These are phyloP conservation scores for Pipistrellus nathusii DNA, from an alignment of 2,797 vertebrate genomes.

Conservation along the genomic window DNA sequence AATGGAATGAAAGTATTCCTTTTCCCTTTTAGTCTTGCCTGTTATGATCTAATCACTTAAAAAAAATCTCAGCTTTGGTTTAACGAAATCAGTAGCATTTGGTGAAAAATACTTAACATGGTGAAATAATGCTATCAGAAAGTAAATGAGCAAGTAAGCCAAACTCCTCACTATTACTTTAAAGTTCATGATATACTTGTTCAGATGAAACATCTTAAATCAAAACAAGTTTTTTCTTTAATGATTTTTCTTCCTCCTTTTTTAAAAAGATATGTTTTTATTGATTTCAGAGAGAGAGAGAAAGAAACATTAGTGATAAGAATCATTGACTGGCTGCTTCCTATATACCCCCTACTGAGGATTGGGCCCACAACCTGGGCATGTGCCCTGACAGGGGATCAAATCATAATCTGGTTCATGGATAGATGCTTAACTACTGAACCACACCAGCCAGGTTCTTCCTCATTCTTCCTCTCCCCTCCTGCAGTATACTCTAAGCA, in stretches of 20 bases:
- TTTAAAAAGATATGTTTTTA: too few species aligned
- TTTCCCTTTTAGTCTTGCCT: background rate
- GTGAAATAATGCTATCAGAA: background rate
- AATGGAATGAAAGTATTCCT: background rate
- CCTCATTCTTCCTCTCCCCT: background rate
- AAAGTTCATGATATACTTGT: background rate
- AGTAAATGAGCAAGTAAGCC: background rate
- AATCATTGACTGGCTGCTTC: too few species aligned
- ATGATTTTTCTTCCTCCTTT: background rate
- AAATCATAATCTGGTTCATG: too few species aligned
- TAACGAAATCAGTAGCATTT: slow-evolving; percentile 21
- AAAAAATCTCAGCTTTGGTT: background rate
- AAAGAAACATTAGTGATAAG: too few species aligned
- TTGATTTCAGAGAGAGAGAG: too few species aligned
- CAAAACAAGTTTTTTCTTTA: slow-evolving; percentile 14
- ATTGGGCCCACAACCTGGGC: too few species aligned
- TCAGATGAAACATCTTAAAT: slow-evolving; percentile 4
- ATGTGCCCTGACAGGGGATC: too few species aligned
- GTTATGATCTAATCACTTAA: background rate
- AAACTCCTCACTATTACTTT: background rate
- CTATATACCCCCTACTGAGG: too few species aligned
- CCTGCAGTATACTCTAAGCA: background rate
- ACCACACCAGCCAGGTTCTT: background rate
- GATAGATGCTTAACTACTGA: too few species aligned
- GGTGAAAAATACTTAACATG: slow-evolving; percentile 9